Base-by-base conservation (phyloP, 2,888 invertebrate species). In the Plusia festucae region DNA sequence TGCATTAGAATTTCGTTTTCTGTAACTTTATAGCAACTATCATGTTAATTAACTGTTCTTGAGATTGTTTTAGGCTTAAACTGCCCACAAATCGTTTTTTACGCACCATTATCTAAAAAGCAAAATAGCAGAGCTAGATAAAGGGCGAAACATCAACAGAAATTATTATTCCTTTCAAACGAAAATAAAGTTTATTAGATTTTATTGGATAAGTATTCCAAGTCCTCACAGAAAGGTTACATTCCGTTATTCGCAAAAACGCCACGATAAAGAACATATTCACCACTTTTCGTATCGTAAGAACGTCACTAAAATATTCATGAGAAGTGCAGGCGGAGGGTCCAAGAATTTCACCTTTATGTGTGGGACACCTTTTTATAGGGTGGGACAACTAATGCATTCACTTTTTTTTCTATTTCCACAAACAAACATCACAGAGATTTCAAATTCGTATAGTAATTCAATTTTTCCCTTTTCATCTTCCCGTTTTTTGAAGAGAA, bases 401-500 rank as follows among this genome's bases (percentile, higher is more conserved):
- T 88, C 88, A 87, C 85, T 89, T 90, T 89, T 88, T n/a, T 87
- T 87, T 84, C 81, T 83, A 87, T 88, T 87, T 83, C 89, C 88
- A 83, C 89, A 90, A 88, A 90, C 87, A 92, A 90, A 93, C 89
- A 92, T 91, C 91, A 92, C 85, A 91, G 88, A 85, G 87, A 82
- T 87, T 86, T 86, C 86, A 82, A 85, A 85, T 88, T 87, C 85
- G 87, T 85, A 87, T 83, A 85, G 89, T 88, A 90, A 93, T 91
- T 89, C 85, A 90, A 91, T 92, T 91, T 90, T 82, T 60, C 55
- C 82, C 84, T 86, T 90, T 91, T 88, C 84, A 89, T 85, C 85
- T 87, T 82, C 84, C 71, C 70, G 78, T 74, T 79, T 73, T 70
- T 66, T 49, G 18, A 63, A 53, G 46, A 65, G 78, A 82, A 82